These are phyloP conservation scores for Drosophila longiperda DNA, from an alignment of 2,888 invertebrate genomes.

Conservation along the genomic window DNA sequence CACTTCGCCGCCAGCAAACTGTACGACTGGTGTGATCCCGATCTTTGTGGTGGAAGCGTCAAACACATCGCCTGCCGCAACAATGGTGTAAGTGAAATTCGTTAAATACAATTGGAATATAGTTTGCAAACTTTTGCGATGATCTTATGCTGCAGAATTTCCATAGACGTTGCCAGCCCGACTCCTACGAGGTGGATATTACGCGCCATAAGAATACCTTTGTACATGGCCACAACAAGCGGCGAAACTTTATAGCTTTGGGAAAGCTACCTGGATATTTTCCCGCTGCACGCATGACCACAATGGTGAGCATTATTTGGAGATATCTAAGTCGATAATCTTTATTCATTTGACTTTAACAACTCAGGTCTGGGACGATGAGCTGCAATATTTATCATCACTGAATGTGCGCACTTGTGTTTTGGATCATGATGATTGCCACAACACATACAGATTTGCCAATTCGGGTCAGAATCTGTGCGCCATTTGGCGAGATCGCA, in stretches of 20 bases:
- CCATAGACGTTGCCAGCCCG: slow-evolving; percentile 75
- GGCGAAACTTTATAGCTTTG: slow-evolving; percentile 82
- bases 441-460: slow-evolving; percentile 82
- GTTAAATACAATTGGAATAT: neutral
- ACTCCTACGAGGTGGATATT: slow-evolving; percentile 79
- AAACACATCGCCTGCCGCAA: slow-evolving; percentile 82
- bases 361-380: slow-evolving; percentile 83
- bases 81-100: slow-evolving; percentile 75
- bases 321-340: neutral
- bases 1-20: slow-evolving; percentile 49
- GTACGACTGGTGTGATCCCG: slow-evolving; percentile 81
- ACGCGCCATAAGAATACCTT: slow-evolving; percentile 68
- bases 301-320: slow-evolving; percentile 76
- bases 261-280: slow-evolving; percentile 83
- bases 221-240: slow-evolving; percentile 83
- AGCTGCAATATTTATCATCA: slow-evolving; percentile 82
- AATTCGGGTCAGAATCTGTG: slow-evolving; percentile 83
- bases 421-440: slow-evolving; percentile 83
- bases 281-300: slow-evolving; percentile 83
- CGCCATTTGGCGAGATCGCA: slow-evolving; percentile 79
- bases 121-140: neutral
- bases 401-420: slow-evolving; percentile 83
- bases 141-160: slow-evolving; percentile 67
- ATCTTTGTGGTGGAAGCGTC: slow-evolving; percentile 66
- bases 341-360: neutral